These are phyloP conservation scores for Oplegnathus fasciatus DNA, from an alignment of 2,113 vertebrate species.

Conservation along the genomic window DNA sequence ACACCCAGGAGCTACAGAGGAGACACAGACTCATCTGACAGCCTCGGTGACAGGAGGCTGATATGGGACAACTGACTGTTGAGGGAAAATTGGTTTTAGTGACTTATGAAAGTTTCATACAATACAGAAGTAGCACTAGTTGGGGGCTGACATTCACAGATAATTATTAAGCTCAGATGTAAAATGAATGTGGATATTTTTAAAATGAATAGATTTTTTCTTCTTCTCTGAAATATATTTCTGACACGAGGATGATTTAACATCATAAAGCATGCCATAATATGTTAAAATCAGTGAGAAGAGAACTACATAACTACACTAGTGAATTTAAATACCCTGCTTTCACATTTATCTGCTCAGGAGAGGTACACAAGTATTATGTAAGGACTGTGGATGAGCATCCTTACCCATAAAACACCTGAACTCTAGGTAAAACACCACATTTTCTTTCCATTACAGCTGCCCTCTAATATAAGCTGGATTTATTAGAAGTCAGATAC, in stretches of 20 bases:
- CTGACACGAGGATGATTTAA: background rate
- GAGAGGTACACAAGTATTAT: background rate
- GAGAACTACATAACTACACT: background rate
- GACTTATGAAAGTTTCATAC: constrained; percentile 22
- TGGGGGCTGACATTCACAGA: constrained; percentile 24
- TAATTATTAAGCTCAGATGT: constrained; percentile 3
- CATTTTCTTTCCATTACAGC: constrained; percentile 13
- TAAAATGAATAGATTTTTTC: background rate
- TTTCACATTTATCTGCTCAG: constrained; percentile 6
- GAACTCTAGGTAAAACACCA: background rate
- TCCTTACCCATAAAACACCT: background rate
- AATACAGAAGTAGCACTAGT: background rate
- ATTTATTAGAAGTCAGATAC: constrained; percentile 10
- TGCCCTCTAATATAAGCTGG: background rate
- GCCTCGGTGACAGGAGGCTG: constrained; percentile 17
- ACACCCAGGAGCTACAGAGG: constrained; percentile 40
- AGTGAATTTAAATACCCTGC: constrained; percentile 12
- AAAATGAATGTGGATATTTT: constrained; percentile 4
- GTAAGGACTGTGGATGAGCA: background rate
- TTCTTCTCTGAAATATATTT: constrained; percentile 18
- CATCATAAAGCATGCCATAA: background rate
- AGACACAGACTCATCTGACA: constrained; percentile 41
- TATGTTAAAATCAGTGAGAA: constrained; percentile 7
- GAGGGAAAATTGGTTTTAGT: constrained; percentile 18
- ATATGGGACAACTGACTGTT: constrained; percentile 32